Evolutionary conservation across 92 coral and sea anemone genomes (phyloP), one percentile per base, ranked within the genome.

Genomic region (Ricordea florida): DNA sequence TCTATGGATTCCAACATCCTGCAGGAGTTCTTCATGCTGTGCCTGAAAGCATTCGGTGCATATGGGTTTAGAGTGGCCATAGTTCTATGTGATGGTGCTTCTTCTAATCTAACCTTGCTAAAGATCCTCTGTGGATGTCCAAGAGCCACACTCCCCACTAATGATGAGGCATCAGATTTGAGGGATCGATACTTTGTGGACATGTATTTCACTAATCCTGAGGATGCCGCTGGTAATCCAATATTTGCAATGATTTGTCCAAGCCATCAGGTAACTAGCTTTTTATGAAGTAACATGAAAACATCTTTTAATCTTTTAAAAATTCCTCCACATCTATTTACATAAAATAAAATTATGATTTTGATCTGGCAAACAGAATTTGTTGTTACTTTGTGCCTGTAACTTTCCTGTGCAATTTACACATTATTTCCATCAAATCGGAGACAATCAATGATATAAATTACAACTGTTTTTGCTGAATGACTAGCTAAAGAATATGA

Each of bases 21-120:
- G n/a, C 58, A 66, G 59, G 74, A 47, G 26, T 66, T 66, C 29
- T 66, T 66, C n/a, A 26, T 66, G 74, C 34, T 66, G 7, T 16
- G 58, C 46, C 45, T 66, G 5, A 47, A 66, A 66, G 58, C 43
- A 45, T 47, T 66, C 16, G 46, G 6, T 16, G 26, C 41, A 2
- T 66, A 20, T 63, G 70, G 70, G 2, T 63, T 63, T 44, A 41
- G 23, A 63, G 32, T 33, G 13, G 52, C 22, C 23, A 57, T 57
- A 4, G 65, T 57, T 0, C 43, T 57, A 16, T 57, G 65, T 7
- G 57, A 49, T 49, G 46, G 45, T 14, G 65, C 44, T 3, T 57
- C 65, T 16, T 57, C 65, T 3, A 57, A 57, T 16, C 13, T 57
- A 1, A 57, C 65, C 65, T n/a, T 57, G 14, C 27, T 57, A 6